These are phyloP conservation scores for Sclerodermus sp. DNA, from an alignment of 2,888 invertebrate species.

Conservation along the genomic window DNA sequence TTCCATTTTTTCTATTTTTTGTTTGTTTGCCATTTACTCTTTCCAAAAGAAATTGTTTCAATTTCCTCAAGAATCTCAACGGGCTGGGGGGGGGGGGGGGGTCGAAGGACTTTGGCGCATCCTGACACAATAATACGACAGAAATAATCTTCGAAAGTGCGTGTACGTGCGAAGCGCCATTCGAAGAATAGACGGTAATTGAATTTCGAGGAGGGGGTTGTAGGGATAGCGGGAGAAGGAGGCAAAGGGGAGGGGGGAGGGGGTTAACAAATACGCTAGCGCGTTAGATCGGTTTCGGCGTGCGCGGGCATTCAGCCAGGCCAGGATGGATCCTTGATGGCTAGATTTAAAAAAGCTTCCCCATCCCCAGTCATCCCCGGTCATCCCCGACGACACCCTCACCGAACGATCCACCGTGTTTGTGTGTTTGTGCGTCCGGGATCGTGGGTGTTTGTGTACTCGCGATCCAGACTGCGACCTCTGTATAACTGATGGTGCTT, in stretches of 20 bases:
- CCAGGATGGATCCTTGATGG: conserved; percentile 47
- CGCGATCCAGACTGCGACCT: conserved; percentile 40
- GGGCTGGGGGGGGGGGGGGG: no score
- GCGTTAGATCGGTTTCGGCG: conserved; percentile 40
- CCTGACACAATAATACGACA: no score
- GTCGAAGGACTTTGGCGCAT: no score
- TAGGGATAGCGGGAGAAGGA: not conserved
- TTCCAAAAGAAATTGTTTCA: no score
- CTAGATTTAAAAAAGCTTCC: conserved; percentile 42
- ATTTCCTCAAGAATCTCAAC: no score
- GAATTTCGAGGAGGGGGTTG: conserved; percentile 25
- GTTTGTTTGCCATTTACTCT: no score
- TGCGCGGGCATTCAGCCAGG: conserved; percentile 43
- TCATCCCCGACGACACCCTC: no score
- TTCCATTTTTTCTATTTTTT: no score
- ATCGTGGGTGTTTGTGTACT: not conserved
- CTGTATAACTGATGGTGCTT: conserved; percentile 56
- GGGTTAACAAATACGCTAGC: conserved; percentile 35
- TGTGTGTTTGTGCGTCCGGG: conserved; percentile 15
- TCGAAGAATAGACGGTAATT: conserved; percentile 25
- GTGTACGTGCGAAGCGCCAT: not conserved
- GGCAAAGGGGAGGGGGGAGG: conserved; percentile 38
- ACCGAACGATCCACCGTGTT: no score
- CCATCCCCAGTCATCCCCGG: no score
- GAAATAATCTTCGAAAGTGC: no score